Evolutionary conservation across 2,797 vertebrate species (phyloP).

Genomic region (Lepilemur septentrionalis): DNA sequence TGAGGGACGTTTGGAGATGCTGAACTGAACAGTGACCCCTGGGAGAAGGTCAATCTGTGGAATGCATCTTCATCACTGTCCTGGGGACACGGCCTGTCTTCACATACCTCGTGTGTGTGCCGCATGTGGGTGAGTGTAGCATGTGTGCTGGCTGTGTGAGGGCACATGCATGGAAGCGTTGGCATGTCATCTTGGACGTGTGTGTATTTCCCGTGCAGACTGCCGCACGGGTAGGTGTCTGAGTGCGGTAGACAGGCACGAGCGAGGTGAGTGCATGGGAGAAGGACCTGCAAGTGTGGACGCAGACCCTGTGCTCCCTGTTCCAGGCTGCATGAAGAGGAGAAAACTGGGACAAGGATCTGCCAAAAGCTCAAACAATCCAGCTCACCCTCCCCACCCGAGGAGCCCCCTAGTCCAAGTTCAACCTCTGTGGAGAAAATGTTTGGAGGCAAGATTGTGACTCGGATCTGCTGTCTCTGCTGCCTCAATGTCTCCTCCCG

Average conservation of each 20-base stretch:
- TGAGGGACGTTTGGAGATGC: background rate
- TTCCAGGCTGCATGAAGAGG: conserved; percentile 88
- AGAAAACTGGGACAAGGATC: conserved; percentile 87
- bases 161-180: background rate
- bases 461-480: conserved; percentile 87
- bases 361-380: conserved; percentile 86
- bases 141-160: background rate
- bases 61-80: background rate
- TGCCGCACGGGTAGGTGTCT: background rate
- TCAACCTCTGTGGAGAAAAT: conserved; percentile 88
- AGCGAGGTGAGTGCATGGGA: fast-evolving
- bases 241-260: fast-evolving
- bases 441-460: conserved; percentile 90
- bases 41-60: background rate
- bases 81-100: background rate
- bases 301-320: background rate
- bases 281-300: fast-evolving
- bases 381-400: conserved; percentile 67
- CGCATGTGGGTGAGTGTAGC: background rate
- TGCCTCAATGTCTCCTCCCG: conserved; percentile 87
- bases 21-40: background rate
- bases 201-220: background rate
- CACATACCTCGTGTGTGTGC: background rate
- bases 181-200: background rate
- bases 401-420: conserved; percentile 73